Evolutionary conservation across 1,140 invertebrate species (phyloP), one percentile per base, ranked within the genome.

Genomic region (Chionoecetes opilio): DNA sequence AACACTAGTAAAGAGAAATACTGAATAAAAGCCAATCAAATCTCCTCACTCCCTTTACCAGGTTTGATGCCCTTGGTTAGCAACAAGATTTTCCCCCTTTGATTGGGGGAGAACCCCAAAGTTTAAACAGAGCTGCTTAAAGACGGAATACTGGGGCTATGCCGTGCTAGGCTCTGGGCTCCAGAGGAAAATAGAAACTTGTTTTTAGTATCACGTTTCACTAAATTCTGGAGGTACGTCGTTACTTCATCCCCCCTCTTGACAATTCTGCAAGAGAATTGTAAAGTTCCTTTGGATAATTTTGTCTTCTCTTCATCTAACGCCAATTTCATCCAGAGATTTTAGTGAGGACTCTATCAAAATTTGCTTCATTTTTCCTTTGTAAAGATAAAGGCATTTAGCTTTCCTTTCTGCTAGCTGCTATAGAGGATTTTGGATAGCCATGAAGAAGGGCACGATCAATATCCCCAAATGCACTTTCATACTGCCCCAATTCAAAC

Each of bases 71-170:
- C n/a, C 96, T 95, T 87, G 89, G 8, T 95, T 90, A 3, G 95
- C 96, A 17, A 96, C 86, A 34, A 96, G 93, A 82, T 94, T 93
- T n/a, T 96, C 84, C n/a, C n/a, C 5, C 96, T 96, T 82, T 96
- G 96, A 8, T 46, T 38, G 29, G 94, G 46, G 11, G 94, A 85
- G 84, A 95, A 99, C n/a, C 82, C 93, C 89, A 96, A 37, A 32
- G n/a, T n/a, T n/a, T 63, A 82, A 21, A 96, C 93, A 35, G 95
- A 88, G 63, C 75, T 82, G 82, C 93, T 94, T 14, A 96, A 53
- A 17, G 88, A 84, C 63, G 93, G 93, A 34, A 94, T 91, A 0
- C 75, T 85, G 21, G 93, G 41, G 46, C 38, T 91, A 17, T 11
- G 37, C 8, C 91, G 11, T n/a, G 31, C 6, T 3, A 94, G 89